A percentile compares a stretch with the other conserved stretches of the same genome.
phyloP scores from a whole-genome alignment of 2,888 invertebrate species.

The Ischnura elegans region DNA sequence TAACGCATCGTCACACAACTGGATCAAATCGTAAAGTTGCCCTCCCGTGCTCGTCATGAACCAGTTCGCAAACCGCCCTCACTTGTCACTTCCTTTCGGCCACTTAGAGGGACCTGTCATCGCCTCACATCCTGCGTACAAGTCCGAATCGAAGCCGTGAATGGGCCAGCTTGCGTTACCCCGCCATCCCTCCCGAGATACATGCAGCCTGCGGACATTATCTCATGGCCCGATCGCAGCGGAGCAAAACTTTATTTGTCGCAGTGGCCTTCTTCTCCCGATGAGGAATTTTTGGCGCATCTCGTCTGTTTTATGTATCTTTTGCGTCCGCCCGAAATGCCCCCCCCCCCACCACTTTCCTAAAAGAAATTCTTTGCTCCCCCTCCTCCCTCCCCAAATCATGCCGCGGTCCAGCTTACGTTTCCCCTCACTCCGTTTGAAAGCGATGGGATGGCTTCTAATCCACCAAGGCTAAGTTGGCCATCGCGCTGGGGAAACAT shows the following conservation, averaged over 20 bases:
- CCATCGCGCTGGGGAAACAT: background rate
- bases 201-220: conserved; percentile 24
- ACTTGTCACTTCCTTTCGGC: background rate
- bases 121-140: background rate
- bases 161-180: background rate
- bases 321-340: conserved; percentile 32
- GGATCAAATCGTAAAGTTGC: too few relatives aligned
- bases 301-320: conserved; percentile 42
- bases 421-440: background rate
- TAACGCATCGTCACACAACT: too few relatives aligned
- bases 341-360: background rate
- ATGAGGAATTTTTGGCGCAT: conserved; percentile 59
- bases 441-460: background rate
- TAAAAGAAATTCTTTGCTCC: too few relatives aligned
- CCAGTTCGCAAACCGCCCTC: background rate
- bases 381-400: background rate
- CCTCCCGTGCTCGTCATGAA: background rate
- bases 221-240: conserved; percentile 33
- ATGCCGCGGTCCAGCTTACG: background rate
- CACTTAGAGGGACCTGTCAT: background rate
- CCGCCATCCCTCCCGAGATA: background rate
- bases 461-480: background rate
- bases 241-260: conserved; percentile 52
- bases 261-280: conserved; percentile 51
- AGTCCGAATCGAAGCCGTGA: background rate